Evolutionary conservation across 2,113 vertebrate genomes (phyloP).

Genomic region (Brachypteracias leptosomus): DNA sequence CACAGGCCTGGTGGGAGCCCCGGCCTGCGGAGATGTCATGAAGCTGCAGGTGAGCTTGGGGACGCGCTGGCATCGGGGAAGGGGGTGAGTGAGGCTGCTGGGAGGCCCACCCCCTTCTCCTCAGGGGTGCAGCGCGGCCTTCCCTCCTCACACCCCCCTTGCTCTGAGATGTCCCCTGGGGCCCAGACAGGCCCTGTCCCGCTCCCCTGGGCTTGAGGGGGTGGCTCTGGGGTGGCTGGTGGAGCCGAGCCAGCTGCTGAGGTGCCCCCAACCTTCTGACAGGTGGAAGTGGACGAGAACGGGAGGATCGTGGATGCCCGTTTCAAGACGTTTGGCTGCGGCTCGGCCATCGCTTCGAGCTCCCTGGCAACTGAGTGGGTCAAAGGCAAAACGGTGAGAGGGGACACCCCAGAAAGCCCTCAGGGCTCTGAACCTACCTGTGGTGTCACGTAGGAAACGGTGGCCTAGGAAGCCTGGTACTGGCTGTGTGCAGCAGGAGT

Average conservation of each 20-base stretch:
- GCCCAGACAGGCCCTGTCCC: neutral
- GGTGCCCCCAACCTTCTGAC: neutral
- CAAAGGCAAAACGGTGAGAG: slow-evolving; percentile 95
- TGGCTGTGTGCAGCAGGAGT: fast-evolving
- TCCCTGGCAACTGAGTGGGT: slow-evolving; percentile 93
- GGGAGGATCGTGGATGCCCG: slow-evolving; percentile 90
- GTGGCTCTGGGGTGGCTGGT: neutral
- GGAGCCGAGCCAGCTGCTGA: fast-evolving
- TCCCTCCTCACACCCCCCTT: neutral
- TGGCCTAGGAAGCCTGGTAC: neutral
- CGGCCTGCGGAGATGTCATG: slow-evolving; percentile 97
- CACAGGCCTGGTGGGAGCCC: slow-evolving; percentile 93
- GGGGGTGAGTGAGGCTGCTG: neutral
- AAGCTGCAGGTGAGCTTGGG: slow-evolving; percentile 87
- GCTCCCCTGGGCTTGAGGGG: neutral
- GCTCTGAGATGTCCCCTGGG: too few relatives aligned
- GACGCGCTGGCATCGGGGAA: neutral
- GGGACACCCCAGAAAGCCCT: fast-evolving
- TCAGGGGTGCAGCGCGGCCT: neutral
- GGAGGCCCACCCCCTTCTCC: neutral
- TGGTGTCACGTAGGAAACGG: fast-evolving
- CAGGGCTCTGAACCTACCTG: fast-evolving
- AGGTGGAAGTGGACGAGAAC: slow-evolving; percentile 88
- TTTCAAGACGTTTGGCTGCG: slow-evolving; percentile 94
- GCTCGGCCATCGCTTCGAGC: slow-evolving; percentile 93